Evolutionary conservation across 2,113 vertebrate genomes (phyloP).

Genomic region (cat (Felis catus)): DNA sequence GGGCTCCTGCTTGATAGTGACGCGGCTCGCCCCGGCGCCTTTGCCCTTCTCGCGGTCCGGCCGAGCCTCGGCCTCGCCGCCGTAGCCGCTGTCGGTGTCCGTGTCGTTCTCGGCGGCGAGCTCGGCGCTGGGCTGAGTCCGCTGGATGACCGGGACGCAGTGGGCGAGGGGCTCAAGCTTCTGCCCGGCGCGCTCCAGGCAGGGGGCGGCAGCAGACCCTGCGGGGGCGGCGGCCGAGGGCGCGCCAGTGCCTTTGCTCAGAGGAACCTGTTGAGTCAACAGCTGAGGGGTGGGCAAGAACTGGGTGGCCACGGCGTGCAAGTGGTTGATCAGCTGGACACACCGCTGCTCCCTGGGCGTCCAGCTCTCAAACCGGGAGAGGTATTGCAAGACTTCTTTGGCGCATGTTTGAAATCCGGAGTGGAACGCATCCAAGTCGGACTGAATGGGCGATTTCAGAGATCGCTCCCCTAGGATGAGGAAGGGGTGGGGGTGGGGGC

Average conservation of each 20-base stretch:
- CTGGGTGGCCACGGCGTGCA: slow-evolving; percentile 92
- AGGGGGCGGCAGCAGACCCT: slow-evolving; percentile 36
- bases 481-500: neutral
- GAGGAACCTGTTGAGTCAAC: slow-evolving; percentile 85
- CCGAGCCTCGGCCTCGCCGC: slow-evolving; percentile 91
- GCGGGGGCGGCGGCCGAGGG: slow-evolving; percentile 60
- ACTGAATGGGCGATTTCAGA: slow-evolving; percentile 90
- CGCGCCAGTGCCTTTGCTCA: slow-evolving; percentile 70
- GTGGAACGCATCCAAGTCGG: slow-evolving; percentile 95
- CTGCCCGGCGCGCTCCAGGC: slow-evolving; percentile 81
- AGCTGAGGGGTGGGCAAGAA: slow-evolving; percentile 86
- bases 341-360: slow-evolving; percentile 93
- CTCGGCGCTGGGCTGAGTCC: slow-evolving; percentile 91
- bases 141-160: slow-evolving; percentile 97
- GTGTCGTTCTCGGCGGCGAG: slow-evolving; percentile 93
- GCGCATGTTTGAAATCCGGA: slow-evolving; percentile 97
- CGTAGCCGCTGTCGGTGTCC: slow-evolving; percentile 97
- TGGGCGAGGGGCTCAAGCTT: slow-evolving; percentile 90
- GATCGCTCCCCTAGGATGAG: slow-evolving; percentile 89
- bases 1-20: slow-evolving; percentile 92
- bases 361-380: slow-evolving; percentile 94
- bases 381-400: slow-evolving; percentile 96
- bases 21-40: slow-evolving; percentile 57
- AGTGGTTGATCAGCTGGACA: slow-evolving; percentile 92
- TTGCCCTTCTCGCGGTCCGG: slow-evolving; percentile 71